Evolutionary conservation across 2,113 vertebrate genomes (phyloP).

Genomic region (Eurystomus gularis): DNA sequence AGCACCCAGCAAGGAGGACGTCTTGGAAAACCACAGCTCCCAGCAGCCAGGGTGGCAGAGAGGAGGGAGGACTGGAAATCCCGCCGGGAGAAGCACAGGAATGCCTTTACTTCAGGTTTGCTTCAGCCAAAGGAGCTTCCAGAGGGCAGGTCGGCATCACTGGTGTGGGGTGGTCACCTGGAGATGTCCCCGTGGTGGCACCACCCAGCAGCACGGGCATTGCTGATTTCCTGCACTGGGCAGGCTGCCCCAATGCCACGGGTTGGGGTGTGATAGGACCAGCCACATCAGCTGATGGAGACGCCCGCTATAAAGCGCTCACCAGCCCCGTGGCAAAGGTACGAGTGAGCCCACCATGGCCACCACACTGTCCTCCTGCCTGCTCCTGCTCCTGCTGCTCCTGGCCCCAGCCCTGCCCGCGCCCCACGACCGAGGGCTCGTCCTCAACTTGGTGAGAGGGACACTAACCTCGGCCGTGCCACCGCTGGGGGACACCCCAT

Average conservation of each 20-base stretch:
- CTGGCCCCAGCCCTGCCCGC: background rate
- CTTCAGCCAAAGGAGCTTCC: background rate
- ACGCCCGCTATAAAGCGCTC: background rate
- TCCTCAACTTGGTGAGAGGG: slow-evolving; percentile 72
- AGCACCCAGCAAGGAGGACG: background rate
- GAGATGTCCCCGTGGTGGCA: background rate
- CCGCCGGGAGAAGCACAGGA: background rate
- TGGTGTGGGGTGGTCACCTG: no score
- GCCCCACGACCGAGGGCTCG: background rate
- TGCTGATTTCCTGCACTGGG: background rate
- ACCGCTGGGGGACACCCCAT: fast-evolving
- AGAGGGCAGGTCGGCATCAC: fast-evolving
- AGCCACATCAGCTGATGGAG: background rate
- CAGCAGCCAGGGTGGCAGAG: background rate
- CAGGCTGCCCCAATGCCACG: background rate
- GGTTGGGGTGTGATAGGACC: background rate
- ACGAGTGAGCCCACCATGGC: slow-evolving; percentile 12
- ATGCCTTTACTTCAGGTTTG: fast-evolving
- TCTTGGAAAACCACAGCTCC: background rate
- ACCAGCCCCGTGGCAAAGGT: fast-evolving
- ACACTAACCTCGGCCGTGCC: fast-evolving
- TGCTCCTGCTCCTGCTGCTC: slow-evolving; percentile 26
- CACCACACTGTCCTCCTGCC: background rate
- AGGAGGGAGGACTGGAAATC: background rate
- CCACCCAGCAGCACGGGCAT: background rate